Evolutionary conservation across 2,113 vertebrate species (phyloP).

Genomic region (Noctilio leporinus): DNA sequence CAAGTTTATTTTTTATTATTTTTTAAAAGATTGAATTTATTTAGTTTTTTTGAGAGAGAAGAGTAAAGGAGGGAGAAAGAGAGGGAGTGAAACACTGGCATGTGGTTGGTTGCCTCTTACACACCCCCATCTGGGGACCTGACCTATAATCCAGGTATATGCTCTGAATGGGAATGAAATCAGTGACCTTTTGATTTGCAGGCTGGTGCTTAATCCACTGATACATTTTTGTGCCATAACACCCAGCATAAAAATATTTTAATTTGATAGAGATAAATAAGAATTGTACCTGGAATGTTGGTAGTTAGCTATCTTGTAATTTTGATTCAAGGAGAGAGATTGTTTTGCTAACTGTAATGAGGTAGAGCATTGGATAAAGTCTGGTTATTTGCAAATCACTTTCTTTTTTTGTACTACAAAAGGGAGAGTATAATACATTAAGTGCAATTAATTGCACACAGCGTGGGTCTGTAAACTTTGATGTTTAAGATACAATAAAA

Average conservation of each 20-base stretch:
- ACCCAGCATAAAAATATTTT: constrained; percentile 26
- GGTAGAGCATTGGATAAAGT: not conserved
- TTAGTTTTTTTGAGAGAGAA: no score
- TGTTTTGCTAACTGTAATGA: not conserved
- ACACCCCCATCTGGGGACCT: no score
- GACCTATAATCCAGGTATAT: no score
- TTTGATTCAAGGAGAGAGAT: not conserved
- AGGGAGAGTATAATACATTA: not conserved
- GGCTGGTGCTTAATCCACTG: no score
- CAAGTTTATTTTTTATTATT: no score
- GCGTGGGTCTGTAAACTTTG: not conserved
- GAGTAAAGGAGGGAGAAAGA: no score
- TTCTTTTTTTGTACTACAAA: not conserved
- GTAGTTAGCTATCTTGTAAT: not conserved
- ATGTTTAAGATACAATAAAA: constrained; percentile 30
- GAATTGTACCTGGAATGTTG: not conserved
- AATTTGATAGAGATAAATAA: not conserved
- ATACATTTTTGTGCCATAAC: no score
- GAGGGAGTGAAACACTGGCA: no score
- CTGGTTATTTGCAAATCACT: not conserved
- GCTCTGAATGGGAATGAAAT: no score
- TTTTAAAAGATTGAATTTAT: no score
- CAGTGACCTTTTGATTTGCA: no score
- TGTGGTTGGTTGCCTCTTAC: no score
- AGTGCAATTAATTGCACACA: not conserved